Conservation (phyloP, 2,797 vertebrate genomes). For the Poeciliopsis infans region DNA sequence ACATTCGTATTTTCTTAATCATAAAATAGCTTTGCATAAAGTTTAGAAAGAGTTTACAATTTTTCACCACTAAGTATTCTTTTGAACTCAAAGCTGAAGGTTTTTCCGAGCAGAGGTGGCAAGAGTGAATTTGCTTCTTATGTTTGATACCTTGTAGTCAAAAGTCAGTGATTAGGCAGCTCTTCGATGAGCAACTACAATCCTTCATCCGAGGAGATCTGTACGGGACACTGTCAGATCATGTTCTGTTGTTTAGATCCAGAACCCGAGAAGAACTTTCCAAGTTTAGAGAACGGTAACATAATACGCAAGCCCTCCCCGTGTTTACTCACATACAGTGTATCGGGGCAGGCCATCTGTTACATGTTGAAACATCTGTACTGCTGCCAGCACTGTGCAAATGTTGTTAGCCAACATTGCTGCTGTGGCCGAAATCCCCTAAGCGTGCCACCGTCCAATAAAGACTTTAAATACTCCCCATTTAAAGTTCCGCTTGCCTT, state of each 20-base stretch:
- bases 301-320: slow-evolving; percentile 29
- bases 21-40: slow-evolving; percentile 29
- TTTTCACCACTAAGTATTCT: slow-evolving; percentile 77
- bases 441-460: slow-evolving; percentile 63
- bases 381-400: slow-evolving; percentile 42
- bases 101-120: slow-evolving; percentile 66
- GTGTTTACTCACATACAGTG: slow-evolving; percentile 51
- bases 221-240: slow-evolving; percentile 35
- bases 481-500: slow-evolving; percentile 40
- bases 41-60: slow-evolving; percentile 74
- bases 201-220: slow-evolving; percentile 29
- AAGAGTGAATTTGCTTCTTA: slow-evolving; percentile 64
- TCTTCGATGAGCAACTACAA: slow-evolving; percentile 47
- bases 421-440: slow-evolving; percentile 47
- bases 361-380: slow-evolving; percentile 58
- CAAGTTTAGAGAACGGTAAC: slow-evolving; percentile 20
- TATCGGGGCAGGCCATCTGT: slow-evolving; percentile 51
- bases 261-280: slow-evolving; percentile 12
- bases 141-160: slow-evolving; percentile 64
- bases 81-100: slow-evolving; percentile 53
- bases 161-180: slow-evolving; percentile 31
- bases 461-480: slow-evolving; percentile 44
- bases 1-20: slow-evolving; percentile 30
- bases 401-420: slow-evolving; percentile 52
- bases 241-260: slow-evolving; percentile 35